A percentile compares a stretch with the other conserved stretches of the same genome.
Conservation (phyloP, 2,797 vertebrate genomes). For the Falco concolor region DNA sequence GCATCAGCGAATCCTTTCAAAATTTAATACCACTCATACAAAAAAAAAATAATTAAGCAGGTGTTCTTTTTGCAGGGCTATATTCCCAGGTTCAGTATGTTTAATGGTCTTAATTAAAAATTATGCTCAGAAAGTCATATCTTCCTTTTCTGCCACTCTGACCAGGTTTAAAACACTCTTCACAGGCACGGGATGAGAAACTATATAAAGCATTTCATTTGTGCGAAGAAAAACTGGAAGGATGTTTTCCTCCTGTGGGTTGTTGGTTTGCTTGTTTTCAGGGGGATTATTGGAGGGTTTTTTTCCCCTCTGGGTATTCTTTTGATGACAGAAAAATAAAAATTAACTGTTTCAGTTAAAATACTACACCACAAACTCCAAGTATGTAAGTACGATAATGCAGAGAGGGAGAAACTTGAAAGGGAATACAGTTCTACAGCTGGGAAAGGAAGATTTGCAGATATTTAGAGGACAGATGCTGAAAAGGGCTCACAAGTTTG, state of each 20-base stretch:
- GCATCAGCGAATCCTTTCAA: not conserved
- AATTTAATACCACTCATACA: not conserved
- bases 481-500: not conserved
- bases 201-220: not conserved
- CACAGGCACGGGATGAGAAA: not conserved
- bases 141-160: constrained; percentile 13
- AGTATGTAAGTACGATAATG: not conserved
- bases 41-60: not conserved
- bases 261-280: not conserved
- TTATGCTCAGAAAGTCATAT: not conserved
- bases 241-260: not conserved
- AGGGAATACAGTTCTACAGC: not conserved
- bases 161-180: not conserved
- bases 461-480: not conserved
- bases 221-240: not conserved
- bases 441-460: not conserved
- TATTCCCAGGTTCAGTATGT: not conserved
- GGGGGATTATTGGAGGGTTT: not conserved
- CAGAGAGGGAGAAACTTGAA: not conserved
- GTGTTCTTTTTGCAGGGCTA: not conserved
- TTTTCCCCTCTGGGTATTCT: not conserved
- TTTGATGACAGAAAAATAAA: not conserved
- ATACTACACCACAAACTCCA: not conserved
- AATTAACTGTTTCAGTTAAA: not conserved
- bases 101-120: not conserved